Conservation (phyloP, 2,888 invertebrate species). For the Epinotia ramella region DNA sequence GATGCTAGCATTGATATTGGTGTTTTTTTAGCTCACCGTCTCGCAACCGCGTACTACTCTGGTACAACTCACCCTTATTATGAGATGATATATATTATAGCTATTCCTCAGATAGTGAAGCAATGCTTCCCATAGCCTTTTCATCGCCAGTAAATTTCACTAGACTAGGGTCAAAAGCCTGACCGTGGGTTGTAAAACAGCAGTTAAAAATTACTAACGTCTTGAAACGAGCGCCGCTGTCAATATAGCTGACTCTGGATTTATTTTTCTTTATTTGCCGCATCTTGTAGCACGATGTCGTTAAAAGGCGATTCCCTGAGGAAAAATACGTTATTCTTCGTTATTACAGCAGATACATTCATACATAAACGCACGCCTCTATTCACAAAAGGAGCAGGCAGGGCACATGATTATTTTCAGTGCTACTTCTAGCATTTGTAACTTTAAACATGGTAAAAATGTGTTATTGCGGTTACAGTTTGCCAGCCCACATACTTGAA, state of each 20-base stretch:
- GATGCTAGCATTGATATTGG: too few relatives aligned
- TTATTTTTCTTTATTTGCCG: constrained; percentile 18
- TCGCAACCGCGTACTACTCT: too few relatives aligned
- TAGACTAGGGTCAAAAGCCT: constrained; percentile 52
- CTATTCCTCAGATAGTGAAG: background rate
- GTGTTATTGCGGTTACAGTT: too few relatives aligned
- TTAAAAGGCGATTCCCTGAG: background rate
- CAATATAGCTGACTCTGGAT: constrained; percentile 30
- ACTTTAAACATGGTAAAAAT: too few relatives aligned
- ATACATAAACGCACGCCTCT: too few relatives aligned
- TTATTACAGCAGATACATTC: background rate
- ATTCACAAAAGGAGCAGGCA: too few relatives aligned
- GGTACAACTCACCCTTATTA: too few relatives aligned
- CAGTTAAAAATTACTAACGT: constrained; percentile 51
- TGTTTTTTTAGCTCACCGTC: too few relatives aligned
- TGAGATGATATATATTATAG: too few relatives aligned
- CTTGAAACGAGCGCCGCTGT: constrained; percentile 43
- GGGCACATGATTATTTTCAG: too few relatives aligned
- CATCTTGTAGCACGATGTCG: constrained; percentile 10
- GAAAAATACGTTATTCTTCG: background rate
- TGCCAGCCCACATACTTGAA: too few relatives aligned
- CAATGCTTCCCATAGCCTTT: constrained; percentile 48
- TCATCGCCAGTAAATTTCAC: constrained; percentile 55
- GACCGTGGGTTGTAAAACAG: constrained; percentile 53
- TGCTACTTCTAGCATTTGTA: too few relatives aligned